Evolutionary conservation across 2,888 invertebrate species (phyloP).

Genomic region (Luperina testacea): DNA sequence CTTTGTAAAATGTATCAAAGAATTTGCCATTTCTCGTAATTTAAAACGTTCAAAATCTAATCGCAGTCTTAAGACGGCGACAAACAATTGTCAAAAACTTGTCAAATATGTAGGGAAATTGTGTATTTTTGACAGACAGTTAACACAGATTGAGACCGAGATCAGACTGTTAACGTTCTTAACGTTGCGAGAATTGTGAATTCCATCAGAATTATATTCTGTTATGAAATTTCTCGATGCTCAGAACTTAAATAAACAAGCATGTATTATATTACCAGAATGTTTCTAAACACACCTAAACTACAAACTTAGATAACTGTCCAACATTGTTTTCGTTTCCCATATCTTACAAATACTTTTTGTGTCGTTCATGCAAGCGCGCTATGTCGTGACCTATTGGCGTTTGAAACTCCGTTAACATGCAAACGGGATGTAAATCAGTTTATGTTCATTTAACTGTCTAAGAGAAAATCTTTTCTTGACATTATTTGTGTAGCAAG

Average conservation of each 20-base stretch:
- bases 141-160: too few relatives aligned
- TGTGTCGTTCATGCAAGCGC: conserved; percentile 31
- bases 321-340: conserved; percentile 47
- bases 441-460: conserved; percentile 74
- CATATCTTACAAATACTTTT: conserved; percentile 47
- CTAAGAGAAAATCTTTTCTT: conserved; percentile 75
- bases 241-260: too few relatives aligned
- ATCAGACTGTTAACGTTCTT: too few relatives aligned
- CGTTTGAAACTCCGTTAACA: conserved; percentile 69
- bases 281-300: conserved; percentile 7
- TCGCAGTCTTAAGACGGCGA: too few relatives aligned
- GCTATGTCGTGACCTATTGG: conserved; percentile 66
- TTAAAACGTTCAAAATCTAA: too few relatives aligned
- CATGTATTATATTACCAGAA: not conserved
- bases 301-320: conserved; percentile 31
- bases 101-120: too few relatives aligned
- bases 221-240: not conserved
- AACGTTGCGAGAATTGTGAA: too few relatives aligned
- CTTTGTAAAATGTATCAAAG: not conserved
- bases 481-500: conserved; percentile 73
- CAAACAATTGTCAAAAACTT: too few relatives aligned
- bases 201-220: not conserved
- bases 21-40: too few relatives aligned
- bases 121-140: too few relatives aligned
- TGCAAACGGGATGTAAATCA: conserved; percentile 76